Evolutionary conservation across 2,113 vertebrate species (phyloP).

Genomic region (Rhinopomastus cyanomelas): DNA sequence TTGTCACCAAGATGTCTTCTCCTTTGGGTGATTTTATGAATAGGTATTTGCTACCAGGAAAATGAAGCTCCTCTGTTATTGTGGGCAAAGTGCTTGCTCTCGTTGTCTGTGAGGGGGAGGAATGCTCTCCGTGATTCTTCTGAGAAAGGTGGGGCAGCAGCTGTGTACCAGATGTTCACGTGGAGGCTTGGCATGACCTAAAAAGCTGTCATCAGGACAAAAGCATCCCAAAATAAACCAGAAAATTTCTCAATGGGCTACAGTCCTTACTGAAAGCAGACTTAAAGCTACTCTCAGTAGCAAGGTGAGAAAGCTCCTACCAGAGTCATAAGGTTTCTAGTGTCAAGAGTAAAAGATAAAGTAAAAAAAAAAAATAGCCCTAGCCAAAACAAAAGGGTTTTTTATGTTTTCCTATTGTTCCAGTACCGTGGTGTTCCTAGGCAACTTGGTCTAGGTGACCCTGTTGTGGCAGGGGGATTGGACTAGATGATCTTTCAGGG

Average conservation of each 20-base stretch:
- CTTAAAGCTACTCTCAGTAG: background rate
- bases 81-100: background rate
- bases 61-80: conserved; percentile 3
- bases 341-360: background rate
- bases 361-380: background rate
- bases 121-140: background rate
- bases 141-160: conserved; percentile 32
- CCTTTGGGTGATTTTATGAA: background rate
- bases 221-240: background rate
- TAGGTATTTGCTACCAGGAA: conserved; percentile 14
- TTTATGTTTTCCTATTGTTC: background rate
- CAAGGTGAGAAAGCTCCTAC: background rate
- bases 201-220: background rate
- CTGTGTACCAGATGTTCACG: background rate
- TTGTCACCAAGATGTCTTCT: background rate
- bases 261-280: background rate
- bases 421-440: background rate
- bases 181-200: background rate
- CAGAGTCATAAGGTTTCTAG: background rate
- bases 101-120: background rate
- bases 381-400: background rate
- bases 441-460: too few species aligned
- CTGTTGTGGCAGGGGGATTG: too few species aligned
- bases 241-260: background rate
- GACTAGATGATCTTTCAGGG: too few species aligned